Evolutionary conservation across 2,113 vertebrate species (phyloP).

Genomic region (Isichthys henryi): DNA sequence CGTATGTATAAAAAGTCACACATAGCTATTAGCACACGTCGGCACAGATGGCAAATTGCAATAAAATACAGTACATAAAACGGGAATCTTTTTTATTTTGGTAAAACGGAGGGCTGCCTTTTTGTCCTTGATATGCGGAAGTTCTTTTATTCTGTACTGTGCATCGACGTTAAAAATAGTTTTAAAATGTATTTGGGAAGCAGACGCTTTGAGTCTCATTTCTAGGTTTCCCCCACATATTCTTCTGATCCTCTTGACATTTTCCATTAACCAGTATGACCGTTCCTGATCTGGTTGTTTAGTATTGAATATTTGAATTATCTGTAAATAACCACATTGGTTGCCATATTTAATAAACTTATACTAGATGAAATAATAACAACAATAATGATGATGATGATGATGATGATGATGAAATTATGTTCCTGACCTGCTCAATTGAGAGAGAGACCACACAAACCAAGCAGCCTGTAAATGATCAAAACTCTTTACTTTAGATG

Average conservation of each 20-base stretch:
- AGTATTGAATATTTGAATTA: neutral
- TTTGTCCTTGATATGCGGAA: conserved; percentile 49
- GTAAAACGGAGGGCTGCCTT: conserved; percentile 55
- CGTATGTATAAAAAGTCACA: conserved; percentile 64
- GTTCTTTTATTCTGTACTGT: conserved; percentile 48
- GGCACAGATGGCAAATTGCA: conserved; percentile 73
- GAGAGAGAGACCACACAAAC: neutral
- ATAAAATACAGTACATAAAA: conserved; percentile 73
- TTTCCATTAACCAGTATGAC: neutral
- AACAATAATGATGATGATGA: neutral
- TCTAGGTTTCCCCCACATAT: neutral
- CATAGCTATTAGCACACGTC: conserved; percentile 69
- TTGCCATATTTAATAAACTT: neutral
- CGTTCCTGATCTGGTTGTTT: neutral
- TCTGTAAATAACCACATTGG: neutral
- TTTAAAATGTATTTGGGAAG: neutral
- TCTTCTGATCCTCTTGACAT: neutral
- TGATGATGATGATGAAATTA: neutral
- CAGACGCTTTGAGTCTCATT: neutral
- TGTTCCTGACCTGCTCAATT: neutral
- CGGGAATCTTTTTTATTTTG: conserved; percentile 50
- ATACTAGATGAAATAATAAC: neutral
- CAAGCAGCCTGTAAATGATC: neutral
- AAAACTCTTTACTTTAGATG: neutral
- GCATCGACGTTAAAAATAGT: neutral